Percentiles rank a stretch among this genome's conserved stretches.
phyloP scores from a whole-genome alignment of 2,113 vertebrate genomes.

The Nothocercus nigrocapillus region DNA sequence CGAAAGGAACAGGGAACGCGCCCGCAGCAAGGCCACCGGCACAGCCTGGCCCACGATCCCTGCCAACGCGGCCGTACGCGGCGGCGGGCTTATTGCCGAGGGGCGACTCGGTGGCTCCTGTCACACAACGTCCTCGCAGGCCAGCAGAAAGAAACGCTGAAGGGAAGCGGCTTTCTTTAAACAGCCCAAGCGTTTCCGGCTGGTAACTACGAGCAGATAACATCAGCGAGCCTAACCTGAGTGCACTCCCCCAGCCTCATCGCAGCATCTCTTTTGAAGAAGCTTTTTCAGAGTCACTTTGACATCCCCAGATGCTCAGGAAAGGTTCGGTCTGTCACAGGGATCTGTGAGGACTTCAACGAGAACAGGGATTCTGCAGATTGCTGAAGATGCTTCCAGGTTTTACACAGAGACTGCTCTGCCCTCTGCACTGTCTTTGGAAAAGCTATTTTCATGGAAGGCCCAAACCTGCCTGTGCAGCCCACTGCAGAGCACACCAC shows the following conservation, averaged over 20 bases:
- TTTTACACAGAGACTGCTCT: background rate
- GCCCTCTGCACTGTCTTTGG: background rate
- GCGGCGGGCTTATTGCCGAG: background rate
- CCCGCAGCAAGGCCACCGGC: background rate
- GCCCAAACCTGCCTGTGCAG: background rate
- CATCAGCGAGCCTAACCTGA: background rate
- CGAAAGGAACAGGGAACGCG: too few species aligned
- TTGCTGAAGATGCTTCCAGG: background rate
- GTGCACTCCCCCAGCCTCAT: background rate
- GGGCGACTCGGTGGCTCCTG: background rate
- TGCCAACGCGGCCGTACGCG: accelerated
- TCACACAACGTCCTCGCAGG: background rate
- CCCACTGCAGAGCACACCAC: background rate
- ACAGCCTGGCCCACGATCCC: accelerated
- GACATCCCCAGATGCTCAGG: background rate
- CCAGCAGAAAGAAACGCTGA: background rate
- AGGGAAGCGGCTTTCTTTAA: background rate
- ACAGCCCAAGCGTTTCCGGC: background rate
- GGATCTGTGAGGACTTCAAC: background rate
- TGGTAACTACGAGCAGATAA: background rate
- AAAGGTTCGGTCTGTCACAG: background rate
- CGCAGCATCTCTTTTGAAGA: background rate
- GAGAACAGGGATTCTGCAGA: background rate
- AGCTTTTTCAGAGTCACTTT: background rate
- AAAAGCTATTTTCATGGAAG: background rate